Evolutionary conservation across 1,140 invertebrate species (phyloP), one percentile per base, ranked within the genome.

Genomic region (Drosophila willistoni): DNA sequence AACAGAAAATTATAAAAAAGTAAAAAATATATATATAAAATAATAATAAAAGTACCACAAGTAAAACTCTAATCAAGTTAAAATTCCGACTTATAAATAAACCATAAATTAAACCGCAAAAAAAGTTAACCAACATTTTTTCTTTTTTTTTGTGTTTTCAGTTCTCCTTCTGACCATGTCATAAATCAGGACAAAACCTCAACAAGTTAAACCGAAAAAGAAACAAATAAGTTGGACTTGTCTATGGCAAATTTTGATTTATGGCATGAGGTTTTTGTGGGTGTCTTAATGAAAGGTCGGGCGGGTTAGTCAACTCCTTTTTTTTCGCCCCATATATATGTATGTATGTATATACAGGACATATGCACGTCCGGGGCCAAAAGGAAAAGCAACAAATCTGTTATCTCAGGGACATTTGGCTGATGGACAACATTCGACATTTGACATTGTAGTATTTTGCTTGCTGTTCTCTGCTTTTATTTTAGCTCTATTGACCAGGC

Each of bases 391-490:
- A 60, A 60, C 14, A 41, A 19, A 60, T 34, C 57, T 75, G 57
- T 42, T 64, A 33, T 34, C 33, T 57, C 29, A 57, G 51, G 56
- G 39, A 62, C 64, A 60, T 56, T 55, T 55, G 56, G 34, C 19
- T 65, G 13, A 75, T 75, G 57, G 72, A 51, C 57, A 75, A 63
- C 61, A 68, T 75, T 62, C 75, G 72, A 75, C 75, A 68, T 75
- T 75, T 75, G 19, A 17, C 51, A 33, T 17, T 73, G 19, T 39
- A 17, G 44, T 47, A 47, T 47, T 47, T 47, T 19, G 6, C 14
- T 9, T 47, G 14, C 44, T 47, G 14, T 17, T 47, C 29, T 29
- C 29, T 29, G 29, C 29, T 7, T 29, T 29, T 29, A 29, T 47
- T 47, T 14, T 47, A 7, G 17, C 44, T 51, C 44, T 22, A 51